Evolutionary conservation across 2,113 vertebrate species (phyloP).

Genomic region (Gymnarchus niloticus): DNA sequence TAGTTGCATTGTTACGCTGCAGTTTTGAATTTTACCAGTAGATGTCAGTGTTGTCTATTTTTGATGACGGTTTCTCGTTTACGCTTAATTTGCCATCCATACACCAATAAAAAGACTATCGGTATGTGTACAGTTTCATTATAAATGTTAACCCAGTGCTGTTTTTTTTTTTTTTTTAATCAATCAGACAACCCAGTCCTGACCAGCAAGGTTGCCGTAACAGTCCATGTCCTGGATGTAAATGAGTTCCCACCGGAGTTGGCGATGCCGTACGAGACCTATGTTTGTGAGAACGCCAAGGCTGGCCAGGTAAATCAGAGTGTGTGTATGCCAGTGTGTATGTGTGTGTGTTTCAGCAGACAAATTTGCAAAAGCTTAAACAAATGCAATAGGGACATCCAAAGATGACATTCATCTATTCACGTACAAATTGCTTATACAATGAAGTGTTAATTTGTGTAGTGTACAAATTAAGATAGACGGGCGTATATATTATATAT

Average conservation of each 20-base stretch:
- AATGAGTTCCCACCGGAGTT: constrained; percentile 96
- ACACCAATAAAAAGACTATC: neutral
- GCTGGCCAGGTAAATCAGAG: constrained; percentile 75
- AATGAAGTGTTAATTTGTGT: too few relatives aligned
- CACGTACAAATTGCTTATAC: too few relatives aligned
- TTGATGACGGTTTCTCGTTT: neutral
- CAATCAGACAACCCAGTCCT: constrained; percentile 80
- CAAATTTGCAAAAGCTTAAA: neutral
- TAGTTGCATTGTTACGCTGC: neutral
- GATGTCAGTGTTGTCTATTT: neutral
- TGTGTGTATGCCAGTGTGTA: neutral
- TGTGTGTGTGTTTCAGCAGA: neutral
- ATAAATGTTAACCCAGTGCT: neutral
- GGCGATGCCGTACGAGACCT: constrained; percentile 81
- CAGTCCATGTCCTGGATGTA: constrained; percentile 88
- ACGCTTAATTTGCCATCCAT: neutral
- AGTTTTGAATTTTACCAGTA: neutral
- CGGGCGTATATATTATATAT: too few relatives aligned
- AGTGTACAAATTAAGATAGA: too few relatives aligned
- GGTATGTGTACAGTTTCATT: neutral
- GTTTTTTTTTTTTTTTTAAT: constrained; percentile 22
- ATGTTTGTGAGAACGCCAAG: constrained; percentile 91
- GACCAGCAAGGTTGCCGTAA: constrained; percentile 82
- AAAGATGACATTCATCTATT: too few relatives aligned
- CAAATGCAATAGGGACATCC: too few relatives aligned